Evolutionary conservation across 2,113 vertebrate genomes (phyloP).

Genomic region (Lepus europaeus): DNA sequence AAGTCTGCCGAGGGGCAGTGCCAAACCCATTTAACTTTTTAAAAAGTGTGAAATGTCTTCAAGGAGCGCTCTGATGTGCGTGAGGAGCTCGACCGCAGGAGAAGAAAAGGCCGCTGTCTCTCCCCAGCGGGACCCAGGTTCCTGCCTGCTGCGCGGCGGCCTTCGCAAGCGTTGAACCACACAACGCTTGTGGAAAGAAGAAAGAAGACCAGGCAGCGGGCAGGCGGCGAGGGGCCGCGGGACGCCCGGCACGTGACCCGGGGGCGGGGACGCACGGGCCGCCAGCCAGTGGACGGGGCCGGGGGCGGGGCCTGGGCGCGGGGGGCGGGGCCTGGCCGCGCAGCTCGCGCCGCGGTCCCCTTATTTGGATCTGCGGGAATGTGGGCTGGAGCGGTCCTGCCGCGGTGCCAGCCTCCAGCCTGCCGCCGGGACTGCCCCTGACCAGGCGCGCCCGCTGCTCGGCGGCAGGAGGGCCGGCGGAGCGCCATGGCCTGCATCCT

Average conservation of each 20-base stretch:
- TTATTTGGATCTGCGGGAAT: conserved; percentile 85
- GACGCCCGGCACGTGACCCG: conserved; percentile 82
- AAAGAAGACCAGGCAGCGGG: conserved; percentile 5
- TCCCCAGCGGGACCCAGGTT: neutral
- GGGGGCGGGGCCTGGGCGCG: conserved; percentile 85
- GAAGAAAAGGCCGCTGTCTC: neutral
- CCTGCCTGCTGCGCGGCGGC: neutral
- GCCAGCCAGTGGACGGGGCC: conserved; percentile 84
- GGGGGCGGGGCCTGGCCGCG: conserved; percentile 84
- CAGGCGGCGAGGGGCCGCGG: fast-evolving
- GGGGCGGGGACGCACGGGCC: conserved; percentile 83
- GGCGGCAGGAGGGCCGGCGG: conserved; percentile 84
- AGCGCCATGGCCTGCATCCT: conserved; percentile 91
- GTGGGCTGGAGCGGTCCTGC: conserved; percentile 82
- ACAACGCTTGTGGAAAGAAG: neutral
- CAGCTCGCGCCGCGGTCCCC: conserved; percentile 79
- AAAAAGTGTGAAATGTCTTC: conserved; percentile 31
- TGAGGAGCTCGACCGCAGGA: neutral
- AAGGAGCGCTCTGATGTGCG: conserved; percentile 28
- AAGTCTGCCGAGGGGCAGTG: neutral
- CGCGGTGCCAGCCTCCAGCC: conserved; percentile 81
- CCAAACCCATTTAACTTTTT: conserved; percentile 56
- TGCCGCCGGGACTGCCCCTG: conserved; percentile 82
- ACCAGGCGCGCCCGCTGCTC: conserved; percentile 84
- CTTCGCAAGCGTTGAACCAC: neutral